phyloP scores from a whole-genome alignment of 2,797 vertebrate genomes.

The Huso huso region DNA sequence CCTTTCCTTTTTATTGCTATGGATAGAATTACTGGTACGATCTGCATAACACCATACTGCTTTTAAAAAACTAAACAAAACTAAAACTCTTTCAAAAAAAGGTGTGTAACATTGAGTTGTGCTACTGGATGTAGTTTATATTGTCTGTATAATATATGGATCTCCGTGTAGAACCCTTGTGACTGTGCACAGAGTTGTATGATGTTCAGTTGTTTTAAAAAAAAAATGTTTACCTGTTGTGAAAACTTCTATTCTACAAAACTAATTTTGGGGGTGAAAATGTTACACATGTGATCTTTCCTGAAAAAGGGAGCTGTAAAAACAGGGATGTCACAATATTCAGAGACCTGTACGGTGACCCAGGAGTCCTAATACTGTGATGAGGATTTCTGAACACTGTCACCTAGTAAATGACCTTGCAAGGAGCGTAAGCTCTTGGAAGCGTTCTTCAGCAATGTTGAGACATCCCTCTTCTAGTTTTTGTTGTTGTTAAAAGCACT shows the following conservation, averaged over 20 bases:
- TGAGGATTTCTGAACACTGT: constrained; percentile 12
- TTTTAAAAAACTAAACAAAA: constrained; percentile 19
- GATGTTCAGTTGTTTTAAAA: constrained; percentile 53
- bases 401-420: constrained; percentile 20
- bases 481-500: constrained; percentile 57
- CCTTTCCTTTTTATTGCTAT: constrained; percentile 45
- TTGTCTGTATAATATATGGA: constrained; percentile 69
- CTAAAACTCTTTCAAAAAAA: constrained; percentile 30
- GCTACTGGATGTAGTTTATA: constrained; percentile 67
- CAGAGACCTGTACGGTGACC: not conserved
- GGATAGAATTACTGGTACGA: constrained; percentile 42
- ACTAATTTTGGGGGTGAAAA: constrained; percentile 47
- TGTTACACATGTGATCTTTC: constrained; percentile 41
- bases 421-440: constrained; percentile 29
- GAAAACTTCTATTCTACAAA: constrained; percentile 46
- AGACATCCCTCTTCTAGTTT: constrained; percentile 49
- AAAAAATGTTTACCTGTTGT: constrained; percentile 63
- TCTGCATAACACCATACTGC: constrained; percentile 23
- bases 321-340: constrained; percentile 44
- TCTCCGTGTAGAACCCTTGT: constrained; percentile 60
- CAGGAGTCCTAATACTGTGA: not conserved
- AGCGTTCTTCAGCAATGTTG: constrained; percentile 19
- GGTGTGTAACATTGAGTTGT: constrained; percentile 60
- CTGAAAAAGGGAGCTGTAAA: constrained; percentile 39
- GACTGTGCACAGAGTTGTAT: constrained; percentile 70